A percentile compares a stretch with the other conserved stretches of the same genome.
Conservation (phyloP, 1,140 invertebrate species). For the Rhyzopertha dominica region DNA sequence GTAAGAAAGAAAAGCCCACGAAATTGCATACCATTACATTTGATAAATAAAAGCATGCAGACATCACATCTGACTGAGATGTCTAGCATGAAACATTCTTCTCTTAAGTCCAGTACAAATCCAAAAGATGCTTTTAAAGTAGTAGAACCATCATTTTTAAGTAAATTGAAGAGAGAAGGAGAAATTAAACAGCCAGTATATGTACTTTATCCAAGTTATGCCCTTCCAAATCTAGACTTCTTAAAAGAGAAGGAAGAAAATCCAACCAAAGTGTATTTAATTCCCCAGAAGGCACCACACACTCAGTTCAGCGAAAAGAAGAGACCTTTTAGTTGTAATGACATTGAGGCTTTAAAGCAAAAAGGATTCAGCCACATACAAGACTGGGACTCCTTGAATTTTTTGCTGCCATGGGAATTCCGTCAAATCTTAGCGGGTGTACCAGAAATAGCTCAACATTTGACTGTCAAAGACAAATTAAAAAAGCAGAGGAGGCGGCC, state of each 20-base stretch:
- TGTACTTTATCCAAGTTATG: constrained; percentile 88
- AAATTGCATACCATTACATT: constrained; percentile 33
- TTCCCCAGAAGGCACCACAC: constrained; percentile 39
- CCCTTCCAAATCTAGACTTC: constrained; percentile 82
- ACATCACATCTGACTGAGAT: constrained; percentile 52
- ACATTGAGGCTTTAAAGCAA: constrained; percentile 73
- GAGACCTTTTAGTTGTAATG: constrained; percentile 78
- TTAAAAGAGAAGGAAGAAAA: constrained; percentile 60
- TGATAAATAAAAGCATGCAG: constrained; percentile 69
- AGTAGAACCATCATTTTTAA: constrained; percentile 60
- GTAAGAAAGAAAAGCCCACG: constrained; percentile 50
- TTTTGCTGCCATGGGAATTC: constrained; percentile 78
- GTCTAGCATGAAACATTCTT: constrained; percentile 29
- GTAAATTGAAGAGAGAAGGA: constrained; percentile 57
- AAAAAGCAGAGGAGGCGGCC: constrained; percentile 55
- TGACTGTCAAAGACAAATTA: constrained; percentile 50
- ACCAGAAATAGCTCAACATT: constrained; percentile 63
- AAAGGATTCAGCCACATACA: constrained; percentile 76
- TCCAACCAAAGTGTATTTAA: constrained; percentile 50
- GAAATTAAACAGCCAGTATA: constrained; percentile 71
- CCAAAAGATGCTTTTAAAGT: constrained; percentile 48
- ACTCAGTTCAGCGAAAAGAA: constrained; percentile 36
- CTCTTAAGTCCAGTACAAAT: constrained; percentile 23
- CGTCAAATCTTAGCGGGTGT: constrained; percentile 67
- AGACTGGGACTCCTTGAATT: constrained; percentile 87